Percentiles rank a stretch among this genome's conserved stretches.
Evolutionary conservation across 1,140 invertebrate genomes (phyloP).

Genomic region (Manduca sexta): DNA sequence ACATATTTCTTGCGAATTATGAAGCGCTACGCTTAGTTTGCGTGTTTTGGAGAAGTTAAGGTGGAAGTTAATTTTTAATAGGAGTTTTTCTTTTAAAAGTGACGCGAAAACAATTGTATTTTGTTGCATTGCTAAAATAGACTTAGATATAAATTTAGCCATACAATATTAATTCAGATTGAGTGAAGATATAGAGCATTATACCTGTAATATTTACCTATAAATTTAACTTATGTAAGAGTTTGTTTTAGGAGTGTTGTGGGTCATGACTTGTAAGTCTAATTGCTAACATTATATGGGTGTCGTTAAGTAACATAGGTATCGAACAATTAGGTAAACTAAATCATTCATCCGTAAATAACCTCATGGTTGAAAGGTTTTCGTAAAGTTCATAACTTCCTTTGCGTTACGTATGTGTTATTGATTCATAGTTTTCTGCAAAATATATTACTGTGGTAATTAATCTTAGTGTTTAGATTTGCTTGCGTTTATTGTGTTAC

Average conservation of each 20-base stretch:
- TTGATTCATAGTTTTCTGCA: too few species aligned
- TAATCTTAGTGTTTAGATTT: too few species aligned
- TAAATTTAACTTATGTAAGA: too few species aligned
- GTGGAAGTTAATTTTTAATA: conserved; percentile 14
- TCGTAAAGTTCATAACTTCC: conserved; percentile 50
- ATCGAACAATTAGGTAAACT: conserved; percentile 40
- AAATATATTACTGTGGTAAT: too few species aligned
- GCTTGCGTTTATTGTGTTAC: too few species aligned
- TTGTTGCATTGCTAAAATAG: conserved; percentile 17
- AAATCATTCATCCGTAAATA: conserved; percentile 33
- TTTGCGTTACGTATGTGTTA: conserved; percentile 22
- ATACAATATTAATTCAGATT: too few species aligned
- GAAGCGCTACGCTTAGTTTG: conserved; percentile 45
- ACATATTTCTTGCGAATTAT: conserved; percentile 58
- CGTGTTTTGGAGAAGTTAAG: conserved; percentile 47
- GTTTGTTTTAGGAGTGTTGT: too few species aligned
- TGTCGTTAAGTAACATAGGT: not conserved
- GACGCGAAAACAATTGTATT: conserved; percentile 7
- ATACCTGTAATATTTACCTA: too few species aligned
- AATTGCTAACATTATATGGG: not conserved
- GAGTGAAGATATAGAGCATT: too few species aligned
- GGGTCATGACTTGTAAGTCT: too few species aligned
- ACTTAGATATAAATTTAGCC: conserved; percentile 9
- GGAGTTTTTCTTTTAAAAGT: conserved; percentile 8
- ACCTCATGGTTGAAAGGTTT: conserved; percentile 36